Evolutionary conservation across 2,797 vertebrate genomes (phyloP), one percentile per base, ranked within the genome.

Genomic region (Darevskia mixta): DNA sequence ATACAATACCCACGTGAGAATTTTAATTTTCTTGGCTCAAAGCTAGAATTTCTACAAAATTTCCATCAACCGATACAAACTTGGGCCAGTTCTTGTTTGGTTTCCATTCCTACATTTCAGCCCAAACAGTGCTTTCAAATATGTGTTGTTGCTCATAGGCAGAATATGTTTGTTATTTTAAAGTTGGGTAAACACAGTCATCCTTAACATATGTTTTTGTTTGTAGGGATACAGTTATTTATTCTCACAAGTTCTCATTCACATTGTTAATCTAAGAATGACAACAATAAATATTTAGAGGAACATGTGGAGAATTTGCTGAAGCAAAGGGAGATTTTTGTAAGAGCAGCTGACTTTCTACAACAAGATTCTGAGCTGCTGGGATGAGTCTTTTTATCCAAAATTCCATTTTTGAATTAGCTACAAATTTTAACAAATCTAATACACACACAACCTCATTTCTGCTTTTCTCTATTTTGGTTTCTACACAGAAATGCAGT

Each of bases 401-500:
- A 82, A 43, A 38, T 27, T 43, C 25, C 13, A 67, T 82, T 82
- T 7, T 69, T 79, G 58, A 61, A 18, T 5, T 61, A 61, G n/a
- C 8, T 45, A 8, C 27, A n/a, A n/a, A 69, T 69, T 69, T n/a
- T 82, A 41, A 69, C 35, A 69, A 27, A 17, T 45, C 8, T 7
- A 82, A 3, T 20, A 55, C 29, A 17, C 32, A 58, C 55, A 61
- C 55, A 2, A 92, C 91, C 88, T 27, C 75, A 78, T 27, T 69
- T 76, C 77, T 1, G 0, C 41, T 58, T 4, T 64, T 88, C 29
- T 1, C 0, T 8, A 7, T 84, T 88, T 86, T 81, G 76, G 61
- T 45, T 90, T 69, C 2, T 8, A n/a, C 32, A 29, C 87, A 84
- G 5, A 15, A 43, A 20, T 13, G 5, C 38, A 87, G 64, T 18